Evolutionary conservation across 2,888 invertebrate genomes (phyloP).

Genomic region (Standfussiana lucernea): DNA sequence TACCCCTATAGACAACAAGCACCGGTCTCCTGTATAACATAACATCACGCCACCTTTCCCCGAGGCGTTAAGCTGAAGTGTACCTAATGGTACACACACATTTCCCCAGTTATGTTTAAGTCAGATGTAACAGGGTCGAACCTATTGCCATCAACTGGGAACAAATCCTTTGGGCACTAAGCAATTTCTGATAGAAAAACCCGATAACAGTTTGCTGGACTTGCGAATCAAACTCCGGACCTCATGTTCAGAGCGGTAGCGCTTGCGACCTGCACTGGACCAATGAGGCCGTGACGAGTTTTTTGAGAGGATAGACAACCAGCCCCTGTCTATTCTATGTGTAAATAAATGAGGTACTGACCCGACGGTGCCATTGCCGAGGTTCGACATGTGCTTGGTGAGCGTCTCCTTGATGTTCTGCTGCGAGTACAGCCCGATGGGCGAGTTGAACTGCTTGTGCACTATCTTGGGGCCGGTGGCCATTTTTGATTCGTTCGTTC

Average conservation of each 20-base stretch:
- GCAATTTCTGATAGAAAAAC: neutral
- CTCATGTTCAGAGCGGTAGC: neutral
- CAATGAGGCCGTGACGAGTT: neutral
- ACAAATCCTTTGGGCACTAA: neutral
- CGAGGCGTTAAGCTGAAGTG: neutral
- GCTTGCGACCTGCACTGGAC: neutral
- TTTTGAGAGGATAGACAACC: neutral
- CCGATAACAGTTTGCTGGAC: neutral
- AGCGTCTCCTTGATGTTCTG: slow-evolving; percentile 95
- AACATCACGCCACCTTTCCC: neutral
- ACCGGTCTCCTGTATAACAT: neutral
- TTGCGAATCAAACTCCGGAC: neutral
- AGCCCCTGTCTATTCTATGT: neutral
- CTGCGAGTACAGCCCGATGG: slow-evolving; percentile 96
- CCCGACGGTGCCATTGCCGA: slow-evolving; percentile 95
- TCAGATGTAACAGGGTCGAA: neutral
- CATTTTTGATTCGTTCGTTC: slow-evolving; percentile 92
- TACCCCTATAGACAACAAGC: neutral
- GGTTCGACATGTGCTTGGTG: slow-evolving; percentile 94
- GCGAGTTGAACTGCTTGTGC: slow-evolving; percentile 97
- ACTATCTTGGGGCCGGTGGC: slow-evolving; percentile 93
- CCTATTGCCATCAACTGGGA: neutral
- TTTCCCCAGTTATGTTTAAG: neutral
- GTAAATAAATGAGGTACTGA: slow-evolving; percentile 74
- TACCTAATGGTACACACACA: neutral